Percentiles rank a stretch among this genome's conserved stretches.
phyloP scores from a whole-genome alignment of 2,888 invertebrate species.

The Apoda limacodes region DNA sequence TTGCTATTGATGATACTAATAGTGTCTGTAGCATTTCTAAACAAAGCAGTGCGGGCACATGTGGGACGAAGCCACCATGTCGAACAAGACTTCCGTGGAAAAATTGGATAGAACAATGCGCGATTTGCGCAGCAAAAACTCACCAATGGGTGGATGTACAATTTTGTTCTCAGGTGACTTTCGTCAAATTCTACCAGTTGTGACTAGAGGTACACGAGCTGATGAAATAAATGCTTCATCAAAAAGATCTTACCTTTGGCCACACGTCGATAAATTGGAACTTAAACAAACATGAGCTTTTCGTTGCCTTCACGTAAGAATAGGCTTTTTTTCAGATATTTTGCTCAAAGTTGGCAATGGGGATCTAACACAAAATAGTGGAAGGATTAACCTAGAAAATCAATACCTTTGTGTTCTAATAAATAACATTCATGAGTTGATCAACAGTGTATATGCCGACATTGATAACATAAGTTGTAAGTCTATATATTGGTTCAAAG shows the following conservation, averaged over 20 bases:
- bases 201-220: constrained; percentile 21
- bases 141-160: constrained; percentile 22
- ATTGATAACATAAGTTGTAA: constrained; percentile 21
- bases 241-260: constrained; percentile 21
- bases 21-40: too few species aligned
- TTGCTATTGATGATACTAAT: too few species aligned
- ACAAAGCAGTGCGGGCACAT: too few species aligned
- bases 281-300: constrained; percentile 23
- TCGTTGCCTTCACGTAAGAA: constrained; percentile 20
- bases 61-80: constrained; percentile 24
- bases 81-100: constrained; percentile 23
- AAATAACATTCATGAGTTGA: constrained; percentile 15
- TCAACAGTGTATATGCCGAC: constrained; percentile 21
- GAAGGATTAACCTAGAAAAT: constrained; percentile 22
- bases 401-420: constrained; percentile 15
- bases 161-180: constrained; percentile 23
- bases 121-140: constrained; percentile 21
- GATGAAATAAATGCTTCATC: constrained; percentile 23
- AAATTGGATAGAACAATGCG: constrained; percentile 25
- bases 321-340: constrained; percentile 22
- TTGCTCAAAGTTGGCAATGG: too few species aligned
- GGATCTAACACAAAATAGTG: constrained; percentile 22
- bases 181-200: constrained; percentile 23
- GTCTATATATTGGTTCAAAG: constrained; percentile 23
- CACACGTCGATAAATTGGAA: too few species aligned